Base-by-base conservation (phyloP, 2,113 vertebrate species). In the Triplophysa rosa region DNA sequence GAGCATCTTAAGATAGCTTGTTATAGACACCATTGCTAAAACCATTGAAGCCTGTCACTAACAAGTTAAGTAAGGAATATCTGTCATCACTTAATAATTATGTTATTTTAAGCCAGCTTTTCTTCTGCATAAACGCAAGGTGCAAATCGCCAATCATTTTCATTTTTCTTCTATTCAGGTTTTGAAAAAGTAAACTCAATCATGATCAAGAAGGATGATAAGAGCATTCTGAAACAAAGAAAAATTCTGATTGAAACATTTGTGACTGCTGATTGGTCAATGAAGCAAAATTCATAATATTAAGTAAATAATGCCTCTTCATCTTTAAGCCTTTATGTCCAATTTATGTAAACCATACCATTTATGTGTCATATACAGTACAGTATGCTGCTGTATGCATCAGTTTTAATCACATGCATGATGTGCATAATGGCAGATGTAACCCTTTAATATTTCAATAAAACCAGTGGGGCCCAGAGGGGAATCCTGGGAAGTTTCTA, bases 401-500 rank as follows among this genome's bases (percentile, higher is more conserved):
- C 62, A 21, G 42, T 24, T 67, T 71, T 83, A 70, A 79, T 77
- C 79, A 83, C 68, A 79, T n/a, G 17, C 26, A 42, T 72, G 54
- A 70, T n/a, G 67, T 42, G 52, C 52, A 67, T 40, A 40, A 72
- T 52, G 37, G 24, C 29, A 78, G 64, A 54, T 78, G 42, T 26
- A 14, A 21, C 33, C 2, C 63, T 52, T 68, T 84, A 67, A 74
- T 56, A 45, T 81, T 78, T 84, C 12, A 71, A 70, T 76, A 58
- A 61, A 66, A 11, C 67, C 33, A 58, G 2, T 13, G 42, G 56
- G 52, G 58, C 68, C 63, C 62, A 59, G 45, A 85, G 86, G 78
- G 64, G 81, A 56, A 16, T 67, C 67, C 72, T 87, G 83, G 33
- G 76, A 63, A 77, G 69, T 79, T 84, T 77, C 86, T 85, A 90